phyloP scores from a whole-genome alignment of 2,113 vertebrate genomes.

The Dissostichus mawsoni region DNA sequence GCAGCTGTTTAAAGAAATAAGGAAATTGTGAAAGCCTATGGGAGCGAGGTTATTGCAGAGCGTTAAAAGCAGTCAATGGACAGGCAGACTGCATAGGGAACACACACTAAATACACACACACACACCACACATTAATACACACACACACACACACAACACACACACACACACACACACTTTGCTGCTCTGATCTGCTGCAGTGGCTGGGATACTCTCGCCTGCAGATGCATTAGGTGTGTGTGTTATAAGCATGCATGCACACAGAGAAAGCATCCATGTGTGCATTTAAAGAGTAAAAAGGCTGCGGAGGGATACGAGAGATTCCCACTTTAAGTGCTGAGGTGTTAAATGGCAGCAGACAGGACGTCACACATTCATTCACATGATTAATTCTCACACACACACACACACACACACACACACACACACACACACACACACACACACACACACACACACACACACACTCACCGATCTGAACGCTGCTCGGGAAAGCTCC shows the following conservation, averaged over 20 bases:
- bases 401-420: too few relatives aligned
- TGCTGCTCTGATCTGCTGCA: conserved; percentile 77
- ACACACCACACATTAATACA: background rate
- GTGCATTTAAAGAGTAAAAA: conserved; percentile 17
- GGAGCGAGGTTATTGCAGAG: conserved; percentile 46
- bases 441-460: too few relatives aligned
- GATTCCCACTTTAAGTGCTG: conserved; percentile 38
- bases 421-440: too few relatives aligned
- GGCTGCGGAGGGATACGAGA: background rate
- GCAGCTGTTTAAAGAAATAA: background rate
- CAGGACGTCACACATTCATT: conserved; percentile 56
- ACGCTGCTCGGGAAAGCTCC: conserved; percentile 98
- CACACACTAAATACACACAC: conserved; percentile 30
- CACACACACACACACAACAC: conserved; percentile 33
- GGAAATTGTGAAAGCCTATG: conserved; percentile 10
- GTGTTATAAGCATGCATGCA: conserved; percentile 40
- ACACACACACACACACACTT: conserved; percentile 40
- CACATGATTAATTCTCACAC: conserved; percentile 29
- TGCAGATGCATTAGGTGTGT: conserved; percentile 56
- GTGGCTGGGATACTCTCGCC: conserved; percentile 67
- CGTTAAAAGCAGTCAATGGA: conserved; percentile 69
- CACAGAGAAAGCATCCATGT: background rate
- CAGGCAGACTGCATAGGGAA: conserved; percentile 60
- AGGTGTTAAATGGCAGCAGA: conserved; percentile 34
- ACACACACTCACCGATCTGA: conserved; percentile 91